phyloP scores from a whole-genome alignment of 2,888 invertebrate genomes.

The Agrotis ipsilon region DNA sequence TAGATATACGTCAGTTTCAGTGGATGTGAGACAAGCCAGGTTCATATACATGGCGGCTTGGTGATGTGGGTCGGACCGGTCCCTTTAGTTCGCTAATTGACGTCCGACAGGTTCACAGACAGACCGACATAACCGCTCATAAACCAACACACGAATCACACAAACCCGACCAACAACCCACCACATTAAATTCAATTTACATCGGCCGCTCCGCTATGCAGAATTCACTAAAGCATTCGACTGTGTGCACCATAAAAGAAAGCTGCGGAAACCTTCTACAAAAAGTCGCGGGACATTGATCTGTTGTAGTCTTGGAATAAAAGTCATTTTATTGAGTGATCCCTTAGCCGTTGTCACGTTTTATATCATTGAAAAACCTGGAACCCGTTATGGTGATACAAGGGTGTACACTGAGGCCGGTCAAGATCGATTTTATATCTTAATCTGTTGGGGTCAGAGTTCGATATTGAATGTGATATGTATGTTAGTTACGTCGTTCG shows the following conservation, averaged over 20 bases:
- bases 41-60: conserved; percentile 77
- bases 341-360: conserved; percentile 85
- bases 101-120: conserved; percentile 78
- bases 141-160: conserved; percentile 67
- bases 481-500: conserved; percentile 66
- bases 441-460: conserved; percentile 76
- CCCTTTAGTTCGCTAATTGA: conserved; percentile 85
- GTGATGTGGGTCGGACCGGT: conserved; percentile 81
- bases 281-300: conserved; percentile 84
- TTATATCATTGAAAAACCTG: conserved; percentile 81
- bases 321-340: conserved; percentile 89
- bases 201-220: conserved; percentile 67
- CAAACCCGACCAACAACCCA: conserved; percentile 70
- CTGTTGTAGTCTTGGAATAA: conserved; percentile 85
- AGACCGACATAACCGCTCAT: conserved; percentile 71
- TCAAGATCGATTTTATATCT: conserved; percentile 74
- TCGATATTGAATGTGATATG: conserved; percentile 59
- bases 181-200: conserved; percentile 78
- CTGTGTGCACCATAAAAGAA: conserved; percentile 77
- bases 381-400: conserved; percentile 78
- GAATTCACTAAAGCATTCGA: conserved; percentile 81
- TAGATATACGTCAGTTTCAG: conserved; percentile 70
- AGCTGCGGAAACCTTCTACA: conserved; percentile 74
- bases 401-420: conserved; percentile 73
- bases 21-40: conserved; percentile 70